Evolutionary conservation across 1,140 invertebrate genomes (phyloP).

Genomic region (Diachasma alloeum): DNA sequence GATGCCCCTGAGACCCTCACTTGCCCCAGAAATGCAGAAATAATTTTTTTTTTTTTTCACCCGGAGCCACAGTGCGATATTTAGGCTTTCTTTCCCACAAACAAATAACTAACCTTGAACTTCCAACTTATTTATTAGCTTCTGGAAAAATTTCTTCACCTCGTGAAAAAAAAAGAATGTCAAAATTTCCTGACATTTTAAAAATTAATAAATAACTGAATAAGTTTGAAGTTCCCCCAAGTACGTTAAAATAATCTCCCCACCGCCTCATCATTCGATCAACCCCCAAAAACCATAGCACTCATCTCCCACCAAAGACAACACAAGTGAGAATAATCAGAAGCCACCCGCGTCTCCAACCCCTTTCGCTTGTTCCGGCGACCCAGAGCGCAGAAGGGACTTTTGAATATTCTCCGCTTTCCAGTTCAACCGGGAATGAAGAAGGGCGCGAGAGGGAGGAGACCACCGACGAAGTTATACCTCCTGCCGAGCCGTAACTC

Average conservation of each 20-base stretch:
- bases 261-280: background rate
- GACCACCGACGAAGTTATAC: background rate
- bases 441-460: background rate
- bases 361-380: background rate
- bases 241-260: background rate
- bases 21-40: too few relatives aligned
- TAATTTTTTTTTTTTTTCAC: too few relatives aligned
- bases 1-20: too few relatives aligned
- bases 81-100: too few relatives aligned
- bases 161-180: too few relatives aligned
- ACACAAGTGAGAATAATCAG: constrained; percentile 7
- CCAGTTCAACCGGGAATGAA: background rate
- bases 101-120: too few relatives aligned
- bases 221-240: background rate
- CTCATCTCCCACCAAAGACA: background rate
- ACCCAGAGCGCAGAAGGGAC: background rate
- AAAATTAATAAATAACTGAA: too few relatives aligned
- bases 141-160: too few relatives aligned
- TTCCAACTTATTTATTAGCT: too few relatives aligned
- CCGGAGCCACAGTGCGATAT: too few relatives aligned
- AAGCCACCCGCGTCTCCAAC: background rate
- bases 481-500: background rate
- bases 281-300: background rate
- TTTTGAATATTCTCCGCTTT: background rate
- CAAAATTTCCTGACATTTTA: too few relatives aligned